phyloP scores from a whole-genome alignment of 2,113 vertebrate genomes.

The Canis aureus region DNA sequence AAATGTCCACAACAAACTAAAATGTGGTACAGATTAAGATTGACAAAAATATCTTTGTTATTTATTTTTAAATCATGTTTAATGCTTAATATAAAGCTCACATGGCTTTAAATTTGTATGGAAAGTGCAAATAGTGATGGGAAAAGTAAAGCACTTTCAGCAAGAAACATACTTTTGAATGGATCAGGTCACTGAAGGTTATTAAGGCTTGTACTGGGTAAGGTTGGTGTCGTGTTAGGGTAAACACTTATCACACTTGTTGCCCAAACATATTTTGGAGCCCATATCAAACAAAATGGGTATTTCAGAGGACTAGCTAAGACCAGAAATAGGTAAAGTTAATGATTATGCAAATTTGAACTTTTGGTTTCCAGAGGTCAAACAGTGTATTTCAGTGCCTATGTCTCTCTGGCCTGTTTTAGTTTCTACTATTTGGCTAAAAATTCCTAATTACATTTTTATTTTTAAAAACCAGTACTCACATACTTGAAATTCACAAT shows the following conservation, averaged over 20 bases:
- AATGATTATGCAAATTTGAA: conserved; percentile 73
- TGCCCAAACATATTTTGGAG: conserved; percentile 73
- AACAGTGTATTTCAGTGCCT: neutral
- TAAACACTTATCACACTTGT: conserved; percentile 63
- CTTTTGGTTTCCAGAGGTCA: neutral
- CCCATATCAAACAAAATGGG: conserved; percentile 71
- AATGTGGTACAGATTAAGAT: neutral
- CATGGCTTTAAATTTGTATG: neutral
- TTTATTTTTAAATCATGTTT: conserved; percentile 25
- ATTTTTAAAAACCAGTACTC: neutral
- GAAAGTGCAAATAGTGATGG: neutral
- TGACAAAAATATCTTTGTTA: neutral
- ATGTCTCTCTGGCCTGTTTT: conserved; percentile 24
- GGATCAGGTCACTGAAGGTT: conserved; percentile 28
- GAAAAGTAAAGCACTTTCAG: neutral
- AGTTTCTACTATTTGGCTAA: neutral
- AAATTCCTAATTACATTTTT: conserved; percentile 36
- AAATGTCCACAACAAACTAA: neutral
- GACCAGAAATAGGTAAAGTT: conserved; percentile 66
- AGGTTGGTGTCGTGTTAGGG: conserved; percentile 18
- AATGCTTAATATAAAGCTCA: neutral
- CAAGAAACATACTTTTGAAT: conserved; percentile 1
- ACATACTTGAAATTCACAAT: neutral
- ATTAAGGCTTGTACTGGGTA: neutral
- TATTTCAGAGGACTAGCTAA: conserved; percentile 51